Base-by-base conservation (phyloP, 2,888 invertebrate genomes). In the Hemaris fuciformis region DNA sequence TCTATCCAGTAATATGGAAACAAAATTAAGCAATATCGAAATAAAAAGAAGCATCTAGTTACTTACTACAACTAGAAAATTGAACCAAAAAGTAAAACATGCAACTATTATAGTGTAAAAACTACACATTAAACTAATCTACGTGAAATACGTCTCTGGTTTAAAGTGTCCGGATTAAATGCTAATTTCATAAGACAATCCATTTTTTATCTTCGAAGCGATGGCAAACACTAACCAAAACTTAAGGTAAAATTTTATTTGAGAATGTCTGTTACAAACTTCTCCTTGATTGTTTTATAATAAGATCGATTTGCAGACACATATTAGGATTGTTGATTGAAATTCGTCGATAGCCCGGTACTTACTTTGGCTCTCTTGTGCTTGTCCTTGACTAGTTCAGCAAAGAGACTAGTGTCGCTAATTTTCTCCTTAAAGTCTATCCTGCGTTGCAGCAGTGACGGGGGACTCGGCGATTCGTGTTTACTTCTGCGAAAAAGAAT, bases 331-430 rank as follows among this genome's bases (percentile, higher is more conserved):
- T n/a, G n/a, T n/a, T n/a, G n/a, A n/a, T n/a, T n/a, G n/a, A n/a
- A n/a, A n/a, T n/a, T n/a, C n/a, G n/a, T n/a, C n/a, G n/a, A n/a
- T n/a, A n/a, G n/a, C n/a, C n/a, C 7, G 23, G 25, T 15, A 64
- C 94, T 84, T 60, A 96, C 97, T 83, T 96, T 93, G 63, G 96
- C 96, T 7, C 97, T 93, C 92, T 96, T 96, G 71, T 96, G 96
- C 71, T 96, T 95, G 78, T 97, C 96, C 79, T 97, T 97, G 13
- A 98, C 97, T 65, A 98, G 93, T 86, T 98, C 97, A 0, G 98
- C 98, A 81, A 98, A 98, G 10, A 98, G 93, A 81, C 97, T 97
- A 7, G 98, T 98, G 74, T 97, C 97, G 60, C 96, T 96, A 79
- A 98, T 97, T 83, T 97, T 98, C 75, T 96, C 96, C 69, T 95